Conservation (phyloP, 2,888 invertebrate genomes). For the Drosophila hamatofila region DNA sequence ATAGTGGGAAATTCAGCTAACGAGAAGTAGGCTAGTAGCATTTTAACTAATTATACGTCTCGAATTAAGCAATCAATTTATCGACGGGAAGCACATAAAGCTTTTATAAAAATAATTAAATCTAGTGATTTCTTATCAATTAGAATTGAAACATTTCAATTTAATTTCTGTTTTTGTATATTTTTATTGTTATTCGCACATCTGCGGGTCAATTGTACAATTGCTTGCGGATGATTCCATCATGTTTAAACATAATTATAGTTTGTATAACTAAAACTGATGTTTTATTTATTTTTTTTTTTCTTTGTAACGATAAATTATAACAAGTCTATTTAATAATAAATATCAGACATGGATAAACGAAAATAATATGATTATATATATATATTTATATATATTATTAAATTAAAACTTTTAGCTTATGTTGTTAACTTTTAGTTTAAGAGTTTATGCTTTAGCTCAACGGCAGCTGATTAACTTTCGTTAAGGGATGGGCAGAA, state of each 20-base stretch:
- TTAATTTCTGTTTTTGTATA: slow-evolving; percentile 18
- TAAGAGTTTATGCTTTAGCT: slow-evolving; percentile 42
- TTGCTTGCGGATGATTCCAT: slow-evolving; percentile 18
- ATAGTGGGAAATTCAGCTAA: slow-evolving; percentile 1
- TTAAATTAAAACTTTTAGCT: slow-evolving; percentile 50
- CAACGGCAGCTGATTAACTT: slow-evolving; percentile 49
- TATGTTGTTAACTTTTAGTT: slow-evolving; percentile 36
- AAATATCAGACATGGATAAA: slow-evolving; percentile 79
- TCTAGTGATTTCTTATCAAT: background rate
- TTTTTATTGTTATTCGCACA: slow-evolving; percentile 69
- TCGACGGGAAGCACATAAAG: slow-evolving; percentile 8
- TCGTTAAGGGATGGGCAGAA: slow-evolving; percentile 48
- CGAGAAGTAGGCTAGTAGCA: background rate
- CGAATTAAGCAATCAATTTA: slow-evolving; percentile 4
- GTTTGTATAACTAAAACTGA: slow-evolving; percentile 44
- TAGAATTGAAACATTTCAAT: slow-evolving; percentile 8
- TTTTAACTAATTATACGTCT: background rate
- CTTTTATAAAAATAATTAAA: background rate
- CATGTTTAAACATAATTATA: background rate
- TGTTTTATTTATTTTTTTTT: slow-evolving; percentile 24
- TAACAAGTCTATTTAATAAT: slow-evolving; percentile 73
- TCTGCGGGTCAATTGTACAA: slow-evolving; percentile 62
- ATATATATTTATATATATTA: slow-evolving; percentile 30
- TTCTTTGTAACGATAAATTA: slow-evolving; percentile 64
- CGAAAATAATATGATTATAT: slow-evolving; percentile 59